phyloP scores from a whole-genome alignment of 2,797 vertebrate genomes.

The Tachyglossus aculeatus region DNA sequence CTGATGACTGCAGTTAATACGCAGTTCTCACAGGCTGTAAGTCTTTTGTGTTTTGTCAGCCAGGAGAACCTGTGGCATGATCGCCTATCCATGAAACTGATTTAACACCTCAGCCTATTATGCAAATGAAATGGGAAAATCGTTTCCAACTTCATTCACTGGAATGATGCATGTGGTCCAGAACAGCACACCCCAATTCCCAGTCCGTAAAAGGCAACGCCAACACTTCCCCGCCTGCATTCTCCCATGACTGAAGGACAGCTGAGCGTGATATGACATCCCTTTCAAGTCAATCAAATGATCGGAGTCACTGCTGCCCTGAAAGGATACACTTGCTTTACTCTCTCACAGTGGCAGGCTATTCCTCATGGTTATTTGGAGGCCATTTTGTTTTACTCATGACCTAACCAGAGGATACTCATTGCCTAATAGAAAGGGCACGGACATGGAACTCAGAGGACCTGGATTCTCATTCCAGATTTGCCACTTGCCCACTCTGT shows the following conservation, averaged over 20 bases:
- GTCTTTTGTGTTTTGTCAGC: neutral
- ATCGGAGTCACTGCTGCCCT: conserved; percentile 15
- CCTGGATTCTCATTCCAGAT: too few species aligned
- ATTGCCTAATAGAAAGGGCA: too few species aligned
- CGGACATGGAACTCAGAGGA: too few species aligned
- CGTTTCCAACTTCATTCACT: neutral
- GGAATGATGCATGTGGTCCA: neutral
- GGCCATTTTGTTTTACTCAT: conserved; percentile 46
- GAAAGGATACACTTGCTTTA: neutral
- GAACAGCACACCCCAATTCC: neutral
- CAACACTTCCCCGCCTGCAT: neutral
- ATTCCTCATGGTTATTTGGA: conserved; percentile 26
- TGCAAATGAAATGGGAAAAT: conserved; percentile 26
- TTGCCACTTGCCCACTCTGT: too few species aligned
- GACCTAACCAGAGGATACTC: neutral
- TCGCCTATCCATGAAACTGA: conserved; percentile 19
- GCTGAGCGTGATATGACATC: neutral
- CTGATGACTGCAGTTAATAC: conserved; percentile 28
- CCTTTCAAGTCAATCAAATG: neutral
- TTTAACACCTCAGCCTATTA: conserved; percentile 29
- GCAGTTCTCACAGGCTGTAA: neutral
- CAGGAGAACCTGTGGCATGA: conserved; percentile 1
- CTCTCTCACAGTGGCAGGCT: conserved; percentile 37
- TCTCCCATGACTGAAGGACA: neutral
- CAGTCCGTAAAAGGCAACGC: fast-evolving